phyloP scores from a whole-genome alignment of 2,113 vertebrate genomes.

The Cephalopholis sonnerati region DNA sequence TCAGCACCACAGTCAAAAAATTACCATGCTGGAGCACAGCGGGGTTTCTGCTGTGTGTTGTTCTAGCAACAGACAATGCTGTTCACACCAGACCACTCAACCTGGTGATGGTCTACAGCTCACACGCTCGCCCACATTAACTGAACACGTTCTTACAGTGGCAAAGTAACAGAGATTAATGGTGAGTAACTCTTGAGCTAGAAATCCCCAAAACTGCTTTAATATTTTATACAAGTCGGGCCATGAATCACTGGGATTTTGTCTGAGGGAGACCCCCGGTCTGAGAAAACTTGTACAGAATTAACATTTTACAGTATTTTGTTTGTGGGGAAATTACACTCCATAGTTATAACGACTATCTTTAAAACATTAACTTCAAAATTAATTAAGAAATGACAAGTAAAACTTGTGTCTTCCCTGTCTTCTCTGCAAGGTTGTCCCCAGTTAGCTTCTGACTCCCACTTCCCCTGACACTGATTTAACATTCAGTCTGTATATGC shows the following conservation, averaged over 20 bases:
- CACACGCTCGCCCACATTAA: conserved; percentile 21
- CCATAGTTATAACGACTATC: background rate
- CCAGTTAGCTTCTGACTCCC: background rate
- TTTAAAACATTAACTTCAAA: background rate
- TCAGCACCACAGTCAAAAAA: background rate
- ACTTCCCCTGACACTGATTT: conserved; percentile 3
- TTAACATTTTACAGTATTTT: background rate
- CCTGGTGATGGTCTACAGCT: conserved; percentile 1
- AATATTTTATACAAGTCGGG: background rate
- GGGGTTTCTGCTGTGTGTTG: conserved; percentile 39
- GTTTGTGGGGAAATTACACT: background rate
- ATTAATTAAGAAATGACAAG: background rate
- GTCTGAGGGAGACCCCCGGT: background rate
- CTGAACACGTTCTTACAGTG: background rate
- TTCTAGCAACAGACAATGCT: conserved; percentile 27
- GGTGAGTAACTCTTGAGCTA: background rate
- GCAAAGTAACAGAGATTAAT: conserved; percentile 1
- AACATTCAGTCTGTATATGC: background rate
- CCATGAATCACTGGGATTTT: background rate
- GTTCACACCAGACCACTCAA: conserved; percentile 40
- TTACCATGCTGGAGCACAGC: conserved; percentile 12
- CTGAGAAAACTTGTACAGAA: background rate
- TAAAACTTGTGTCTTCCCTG: background rate
- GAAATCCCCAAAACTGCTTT: background rate
- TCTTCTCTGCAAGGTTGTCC: background rate